Conservation (phyloP, 2,797 vertebrate genomes). For the Lateolabrax maculatus region DNA sequence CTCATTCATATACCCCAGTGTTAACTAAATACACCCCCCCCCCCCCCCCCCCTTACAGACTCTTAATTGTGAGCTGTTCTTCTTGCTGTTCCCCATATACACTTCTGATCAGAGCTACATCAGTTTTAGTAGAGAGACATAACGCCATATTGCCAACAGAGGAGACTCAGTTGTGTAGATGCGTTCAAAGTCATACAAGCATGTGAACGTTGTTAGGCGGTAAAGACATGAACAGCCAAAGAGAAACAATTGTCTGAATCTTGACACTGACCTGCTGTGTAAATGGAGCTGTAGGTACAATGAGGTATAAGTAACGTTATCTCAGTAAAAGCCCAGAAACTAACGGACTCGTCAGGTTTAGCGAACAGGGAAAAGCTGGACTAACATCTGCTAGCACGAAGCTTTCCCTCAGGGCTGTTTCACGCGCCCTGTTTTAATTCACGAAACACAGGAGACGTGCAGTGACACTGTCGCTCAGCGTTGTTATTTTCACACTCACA, state of each 20-base stretch:
- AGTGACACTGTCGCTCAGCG: no score
- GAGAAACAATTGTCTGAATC: not conserved
- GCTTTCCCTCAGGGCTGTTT: no score
- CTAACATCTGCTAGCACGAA: conserved; percentile 2
- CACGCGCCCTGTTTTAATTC: no score
- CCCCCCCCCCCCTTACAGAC: no score
- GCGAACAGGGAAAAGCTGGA: not conserved
- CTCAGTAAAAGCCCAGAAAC: not conserved
- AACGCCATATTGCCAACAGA: not conserved
- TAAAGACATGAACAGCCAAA: not conserved
- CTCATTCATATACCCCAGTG: not conserved
- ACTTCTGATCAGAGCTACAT: not conserved
- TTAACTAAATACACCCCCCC: not conserved
- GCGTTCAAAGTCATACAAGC: not conserved
- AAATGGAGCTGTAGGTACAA: not conserved
- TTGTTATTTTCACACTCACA: conserved; percentile 29
- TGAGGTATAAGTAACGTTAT: not conserved
- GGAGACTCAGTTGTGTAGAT: not conserved
- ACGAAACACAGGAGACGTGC: fast-evolving
- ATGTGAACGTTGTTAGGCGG: not conserved
- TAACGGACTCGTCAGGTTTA: conserved; percentile 9
- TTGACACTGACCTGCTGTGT: not conserved
- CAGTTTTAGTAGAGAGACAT: not conserved
- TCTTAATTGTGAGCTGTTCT: not conserved
- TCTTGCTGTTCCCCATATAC: not conserved